phyloP scores from a whole-genome alignment of 2,113 vertebrate species.

The Loxodonta africana region DNA sequence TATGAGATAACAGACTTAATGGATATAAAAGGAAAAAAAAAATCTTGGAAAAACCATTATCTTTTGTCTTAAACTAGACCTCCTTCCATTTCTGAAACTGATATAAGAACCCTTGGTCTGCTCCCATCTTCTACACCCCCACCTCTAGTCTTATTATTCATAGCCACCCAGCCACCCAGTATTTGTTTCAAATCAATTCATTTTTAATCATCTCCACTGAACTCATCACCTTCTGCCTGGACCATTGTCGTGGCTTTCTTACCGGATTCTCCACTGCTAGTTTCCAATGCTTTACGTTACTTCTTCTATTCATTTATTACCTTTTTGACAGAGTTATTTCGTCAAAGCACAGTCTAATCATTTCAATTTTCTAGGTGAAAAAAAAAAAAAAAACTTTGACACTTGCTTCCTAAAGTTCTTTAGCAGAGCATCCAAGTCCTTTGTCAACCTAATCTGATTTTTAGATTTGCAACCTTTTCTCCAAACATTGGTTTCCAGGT shows the following conservation, averaged over 20 bases:
- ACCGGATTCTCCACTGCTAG: background rate
- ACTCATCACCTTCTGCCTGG: background rate
- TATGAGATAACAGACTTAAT: background rate
- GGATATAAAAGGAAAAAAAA: background rate
- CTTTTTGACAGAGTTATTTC: background rate
- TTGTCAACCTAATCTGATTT: background rate
- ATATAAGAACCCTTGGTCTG: background rate
- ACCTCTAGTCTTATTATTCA: background rate
- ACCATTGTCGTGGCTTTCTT: background rate
- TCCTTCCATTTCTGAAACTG: background rate
- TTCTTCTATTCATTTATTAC: background rate
- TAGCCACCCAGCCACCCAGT: background rate
- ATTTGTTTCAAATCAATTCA: background rate
- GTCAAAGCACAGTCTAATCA: conserved; percentile 16
- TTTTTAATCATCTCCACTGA: background rate
- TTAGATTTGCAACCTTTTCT: background rate
- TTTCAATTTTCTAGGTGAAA: conserved; percentile 25
- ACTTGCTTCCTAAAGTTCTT: background rate
- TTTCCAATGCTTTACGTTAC: background rate
- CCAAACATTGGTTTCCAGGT: background rate
- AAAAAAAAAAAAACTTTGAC: background rate
- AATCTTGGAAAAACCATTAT: background rate
- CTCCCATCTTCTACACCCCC: background rate
- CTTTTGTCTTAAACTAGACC: background rate
- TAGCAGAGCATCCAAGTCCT: background rate